A percentile compares a stretch with the other conserved stretches of the same genome.
phyloP scores from a whole-genome alignment of 2,888 invertebrate genomes.

The Peribatodes rhomboidaria region DNA sequence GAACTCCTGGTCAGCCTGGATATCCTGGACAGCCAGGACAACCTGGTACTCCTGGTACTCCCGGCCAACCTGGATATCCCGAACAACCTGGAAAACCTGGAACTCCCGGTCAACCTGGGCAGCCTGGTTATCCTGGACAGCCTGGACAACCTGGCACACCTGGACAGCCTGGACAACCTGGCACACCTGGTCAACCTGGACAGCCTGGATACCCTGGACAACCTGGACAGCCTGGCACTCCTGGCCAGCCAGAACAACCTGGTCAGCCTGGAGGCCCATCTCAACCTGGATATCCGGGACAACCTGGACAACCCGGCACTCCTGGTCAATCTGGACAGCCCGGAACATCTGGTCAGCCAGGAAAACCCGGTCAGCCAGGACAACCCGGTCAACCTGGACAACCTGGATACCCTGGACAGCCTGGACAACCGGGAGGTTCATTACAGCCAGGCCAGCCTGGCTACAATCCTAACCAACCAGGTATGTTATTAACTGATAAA shows the following conservation, averaged over 20 bases:
- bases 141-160: conserved; percentile 49
- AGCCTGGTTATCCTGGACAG: conserved; percentile 39
- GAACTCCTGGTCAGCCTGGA: conserved; percentile 47
- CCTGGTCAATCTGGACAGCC: conserved; percentile 53
- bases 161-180: conserved; percentile 43
- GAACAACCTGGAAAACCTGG: conserved; percentile 42
- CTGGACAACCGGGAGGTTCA: conserved; percentile 44
- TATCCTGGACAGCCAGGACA: conserved; percentile 32
- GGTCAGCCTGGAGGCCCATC: conserved; percentile 43
- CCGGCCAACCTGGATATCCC: conserved; percentile 20
- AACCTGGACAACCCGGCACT: conserved; percentile 37
- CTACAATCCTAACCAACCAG: too few species aligned
- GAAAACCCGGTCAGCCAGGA: conserved; percentile 55
- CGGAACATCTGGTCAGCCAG: conserved; percentile 73
- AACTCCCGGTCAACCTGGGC: conserved; percentile 70
- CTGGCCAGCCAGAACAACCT: conserved; percentile 44
- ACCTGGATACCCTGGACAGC: conserved; percentile 42
- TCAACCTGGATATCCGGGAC: conserved; percentile 43
- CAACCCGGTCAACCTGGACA: conserved; percentile 52
- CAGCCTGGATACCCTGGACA: conserved; percentile 48
- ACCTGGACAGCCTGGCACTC: conserved; percentile 49
- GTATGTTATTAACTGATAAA: too few species aligned
- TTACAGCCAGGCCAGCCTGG: conserved; percentile 45
- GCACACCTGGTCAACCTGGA: conserved; percentile 42
- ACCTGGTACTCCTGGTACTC: conserved; percentile 41